Percentiles rank a stretch among this genome's conserved stretches.
Evolutionary conservation across 1,140 invertebrate genomes (phyloP).

Genomic region (Trichonephila inaurata): DNA sequence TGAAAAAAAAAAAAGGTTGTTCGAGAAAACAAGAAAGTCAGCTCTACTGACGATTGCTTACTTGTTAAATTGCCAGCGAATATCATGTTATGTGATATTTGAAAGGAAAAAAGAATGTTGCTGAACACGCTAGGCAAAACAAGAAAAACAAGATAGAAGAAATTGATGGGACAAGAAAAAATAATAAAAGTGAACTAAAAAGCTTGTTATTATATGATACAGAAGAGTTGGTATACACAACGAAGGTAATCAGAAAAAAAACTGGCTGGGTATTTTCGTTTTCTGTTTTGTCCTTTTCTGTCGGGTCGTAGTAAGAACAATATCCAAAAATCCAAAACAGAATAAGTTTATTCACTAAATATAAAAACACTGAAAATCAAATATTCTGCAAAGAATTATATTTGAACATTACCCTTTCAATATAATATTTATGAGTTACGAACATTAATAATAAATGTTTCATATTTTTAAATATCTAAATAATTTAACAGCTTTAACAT

Average conservation of each 20-base stretch:
- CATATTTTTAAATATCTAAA: no score
- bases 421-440: no score
- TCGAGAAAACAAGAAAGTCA: neutral
- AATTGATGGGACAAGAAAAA: neutral
- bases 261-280: neutral
- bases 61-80: constrained; percentile 30
- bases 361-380: no score
- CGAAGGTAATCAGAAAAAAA: neutral
- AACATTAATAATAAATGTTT: no score
- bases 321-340: neutral
- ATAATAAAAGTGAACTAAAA: neutral
- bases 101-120: constrained; percentile 16
- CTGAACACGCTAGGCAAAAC: constrained; percentile 6
- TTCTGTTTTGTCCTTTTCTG: neutral
- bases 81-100: constrained; percentile 20
- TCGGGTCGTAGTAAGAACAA: neutral
- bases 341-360: neutral
- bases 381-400: no score
- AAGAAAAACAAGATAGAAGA: neutral
- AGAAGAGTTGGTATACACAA: constrained; percentile 14
- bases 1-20: neutral
- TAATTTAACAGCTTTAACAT: no score
- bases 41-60: neutral
- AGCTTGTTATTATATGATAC: constrained; percentile 20
- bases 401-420: no score